Evolutionary conservation across 1,140 invertebrate species (phyloP), one percentile per base, ranked within the genome.

Genomic region (Frieseomelitta varia): DNA sequence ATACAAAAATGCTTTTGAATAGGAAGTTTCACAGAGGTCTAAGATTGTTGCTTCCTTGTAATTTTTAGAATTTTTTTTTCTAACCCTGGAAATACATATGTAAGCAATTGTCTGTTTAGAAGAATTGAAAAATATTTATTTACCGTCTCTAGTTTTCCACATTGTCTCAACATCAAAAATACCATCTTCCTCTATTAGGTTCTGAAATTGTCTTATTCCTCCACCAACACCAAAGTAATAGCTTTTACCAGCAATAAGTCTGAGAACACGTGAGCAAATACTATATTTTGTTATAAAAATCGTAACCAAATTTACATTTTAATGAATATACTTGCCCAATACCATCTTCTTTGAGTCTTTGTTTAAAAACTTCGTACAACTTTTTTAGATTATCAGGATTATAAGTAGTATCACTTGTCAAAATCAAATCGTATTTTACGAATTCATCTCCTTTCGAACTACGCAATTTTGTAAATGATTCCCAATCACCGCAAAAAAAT

Each of bases 151-250:
- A 93, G 94, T 95, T 93, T 94, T 95, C 96, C 96, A 97, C 27
- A 96, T 94, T 34, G 95, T 93, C 93, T 96, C 92, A 80, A 92
- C 92, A 8, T 94, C 85, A 88, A 97, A 97, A 65, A 90, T 76
- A 30, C 92, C 93, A 86, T 96, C 95, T 56, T 95, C 94, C 72
- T 95, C 91, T 21, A 98, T 86, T 81, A 96, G 89, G 69, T 95
- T 91, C 94, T 97, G 95, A 95, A 98, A 98, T 90, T 97, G 95
- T 88, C 95, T 94, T 74, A 96, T 96, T 4, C 97, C 96, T 84
- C 98, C 98, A 61, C 98, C 98, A 69, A 98, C 97, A 84, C 98
- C 98, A 96, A 99, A 99, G 94, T 99, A 99, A 94, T 97, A 96
- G 15, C 96, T 96, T 95, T 99, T 99, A 1, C 97, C 98, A 82